Percentiles rank a stretch among this genome's conserved stretches.
Conservation (phyloP, 2,797 vertebrate genomes). For the Gymnothorax reevesii region DNA sequence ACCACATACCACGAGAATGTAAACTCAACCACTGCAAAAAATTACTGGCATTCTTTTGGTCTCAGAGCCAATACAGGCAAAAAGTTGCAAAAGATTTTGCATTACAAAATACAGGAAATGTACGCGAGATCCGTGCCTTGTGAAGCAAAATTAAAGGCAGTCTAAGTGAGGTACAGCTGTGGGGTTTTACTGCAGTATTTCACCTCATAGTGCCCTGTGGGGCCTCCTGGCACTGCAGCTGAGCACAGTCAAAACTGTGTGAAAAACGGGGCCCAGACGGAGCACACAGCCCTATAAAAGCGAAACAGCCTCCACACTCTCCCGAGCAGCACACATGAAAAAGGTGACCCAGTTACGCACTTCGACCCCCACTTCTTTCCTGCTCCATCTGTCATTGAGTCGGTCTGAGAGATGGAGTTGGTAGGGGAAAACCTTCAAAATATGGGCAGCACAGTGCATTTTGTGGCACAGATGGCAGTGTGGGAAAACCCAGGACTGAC, state of each 20-base stretch:
- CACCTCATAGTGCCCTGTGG: background rate
- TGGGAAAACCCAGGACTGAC: background rate
- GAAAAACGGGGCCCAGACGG: background rate
- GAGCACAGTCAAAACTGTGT: slow-evolving; percentile 9
- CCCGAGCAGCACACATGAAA: slow-evolving; percentile 16
- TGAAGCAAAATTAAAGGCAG: slow-evolving; percentile 2
- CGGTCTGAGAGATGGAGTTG: slow-evolving; percentile 19
- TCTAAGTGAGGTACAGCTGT: background rate
- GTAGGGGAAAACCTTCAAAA: slow-evolving; percentile 14
- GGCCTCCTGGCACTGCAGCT: slow-evolving; percentile 16
- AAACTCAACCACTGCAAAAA: background rate
- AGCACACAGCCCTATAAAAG: background rate
- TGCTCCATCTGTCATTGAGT: slow-evolving; percentile 36
- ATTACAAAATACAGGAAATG: background rate
- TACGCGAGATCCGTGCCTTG: background rate
- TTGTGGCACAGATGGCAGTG: slow-evolving; percentile 16
- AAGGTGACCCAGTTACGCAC: slow-evolving; percentile 49
- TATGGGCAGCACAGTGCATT: background rate
- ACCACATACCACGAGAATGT: background rate
- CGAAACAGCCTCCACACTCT: background rate
- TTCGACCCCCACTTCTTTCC: slow-evolving; percentile 27
- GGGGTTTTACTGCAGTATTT: background rate
- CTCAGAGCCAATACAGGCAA: background rate
- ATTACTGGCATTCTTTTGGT: background rate
- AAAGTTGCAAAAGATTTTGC: background rate